Percentiles rank a stretch among this genome's conserved stretches.
phyloP scores from a whole-genome alignment of 2,888 invertebrate species.

The Nomada fucata region DNA sequence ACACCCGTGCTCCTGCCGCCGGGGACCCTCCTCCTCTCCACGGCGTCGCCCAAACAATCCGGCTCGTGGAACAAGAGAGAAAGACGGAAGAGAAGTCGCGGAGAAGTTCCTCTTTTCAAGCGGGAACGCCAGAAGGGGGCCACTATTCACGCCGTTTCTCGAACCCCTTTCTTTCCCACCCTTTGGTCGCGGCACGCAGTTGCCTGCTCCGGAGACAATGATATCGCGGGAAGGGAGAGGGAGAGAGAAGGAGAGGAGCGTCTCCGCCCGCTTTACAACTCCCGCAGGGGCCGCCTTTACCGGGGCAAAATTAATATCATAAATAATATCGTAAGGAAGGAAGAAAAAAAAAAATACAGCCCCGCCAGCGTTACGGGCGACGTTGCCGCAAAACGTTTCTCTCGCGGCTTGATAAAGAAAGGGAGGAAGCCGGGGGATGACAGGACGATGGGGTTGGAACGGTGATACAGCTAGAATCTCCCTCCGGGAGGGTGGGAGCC shows the following conservation, averaged over 20 bases:
- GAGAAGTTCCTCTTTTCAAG: constrained; percentile 76
- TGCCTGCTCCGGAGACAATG: constrained; percentile 81
- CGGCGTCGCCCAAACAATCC: constrained; percentile 51
- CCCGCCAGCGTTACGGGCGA: constrained; percentile 61
- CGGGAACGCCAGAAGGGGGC: constrained; percentile 75
- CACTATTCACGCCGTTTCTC: constrained; percentile 79
- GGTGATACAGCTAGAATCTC: constrained; percentile 20
- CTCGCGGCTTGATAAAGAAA: constrained; percentile 72
- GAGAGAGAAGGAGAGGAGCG: constrained; percentile 61
- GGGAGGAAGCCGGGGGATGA: constrained; percentile 7
- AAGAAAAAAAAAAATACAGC: constrained; percentile 82
- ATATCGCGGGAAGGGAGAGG: constrained; percentile 80
- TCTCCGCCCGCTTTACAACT: constrained; percentile 82
- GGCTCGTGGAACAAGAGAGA: constrained; percentile 3
- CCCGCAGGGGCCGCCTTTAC: constrained; percentile 79
- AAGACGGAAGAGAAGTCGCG: constrained; percentile 47
- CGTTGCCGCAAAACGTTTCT: constrained; percentile 71
- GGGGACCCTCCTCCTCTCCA: constrained; percentile 35
- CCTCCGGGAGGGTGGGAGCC: constrained; percentile 41
- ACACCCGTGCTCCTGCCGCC: constrained; percentile 61
- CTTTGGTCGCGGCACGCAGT: constrained; percentile 57
- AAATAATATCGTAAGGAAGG: constrained; percentile 84
- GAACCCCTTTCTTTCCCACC: constrained; percentile 79
- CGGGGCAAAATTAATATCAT: constrained; percentile 84
- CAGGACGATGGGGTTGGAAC: constrained; percentile 13